A percentile compares a stretch with the other conserved stretches of the same genome.
phyloP scores from a whole-genome alignment of 1,140 invertebrate species.

The Leptestheria dahalacensis region DNA sequence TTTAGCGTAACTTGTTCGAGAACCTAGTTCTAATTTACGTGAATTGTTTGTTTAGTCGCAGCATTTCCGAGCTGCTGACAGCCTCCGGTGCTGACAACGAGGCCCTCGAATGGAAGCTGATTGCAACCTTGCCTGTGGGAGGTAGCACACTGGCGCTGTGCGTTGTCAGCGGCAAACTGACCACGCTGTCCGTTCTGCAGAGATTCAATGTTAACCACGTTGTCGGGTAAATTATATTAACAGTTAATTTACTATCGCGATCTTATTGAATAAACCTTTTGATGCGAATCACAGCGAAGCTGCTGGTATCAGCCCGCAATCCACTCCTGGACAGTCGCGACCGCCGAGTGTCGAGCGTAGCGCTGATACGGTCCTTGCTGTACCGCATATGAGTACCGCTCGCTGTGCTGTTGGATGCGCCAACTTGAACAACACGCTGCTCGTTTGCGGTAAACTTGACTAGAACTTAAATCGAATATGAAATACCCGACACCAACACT shows the following conservation, averaged over 20 bases:
- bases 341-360: slow-evolving; percentile 15
- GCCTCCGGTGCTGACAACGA: slow-evolving; percentile 28
- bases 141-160: slow-evolving; percentile 44
- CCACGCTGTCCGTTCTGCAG: slow-evolving; percentile 44
- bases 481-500: too few relatives aligned
- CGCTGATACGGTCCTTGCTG: slow-evolving; percentile 40
- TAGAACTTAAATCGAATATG: too few relatives aligned
- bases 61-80: slow-evolving; percentile 15
- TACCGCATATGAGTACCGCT: slow-evolving; percentile 48
- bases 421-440: slow-evolving; percentile 45
- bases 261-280: background rate
- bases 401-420: slow-evolving; percentile 59
- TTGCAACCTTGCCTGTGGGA: slow-evolving; percentile 32
- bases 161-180: slow-evolving; percentile 43
- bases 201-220: slow-evolving; percentile 35
- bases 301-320: background rate
- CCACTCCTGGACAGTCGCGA: slow-evolving; percentile 16
- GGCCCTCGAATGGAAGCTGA: slow-evolving; percentile 49
- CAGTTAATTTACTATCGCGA: background rate
- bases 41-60: slow-evolving; percentile 15
- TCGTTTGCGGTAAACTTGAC: slow-evolving; percentile 47
- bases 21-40: too few relatives aligned
- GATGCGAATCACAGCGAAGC: background rate
- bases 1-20: too few relatives aligned
- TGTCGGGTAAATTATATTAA: slow-evolving; percentile 2